These are phyloP conservation scores for Drosophila emarginata DNA, from an alignment of 2,888 invertebrate genomes.

Conservation along the genomic window DNA sequence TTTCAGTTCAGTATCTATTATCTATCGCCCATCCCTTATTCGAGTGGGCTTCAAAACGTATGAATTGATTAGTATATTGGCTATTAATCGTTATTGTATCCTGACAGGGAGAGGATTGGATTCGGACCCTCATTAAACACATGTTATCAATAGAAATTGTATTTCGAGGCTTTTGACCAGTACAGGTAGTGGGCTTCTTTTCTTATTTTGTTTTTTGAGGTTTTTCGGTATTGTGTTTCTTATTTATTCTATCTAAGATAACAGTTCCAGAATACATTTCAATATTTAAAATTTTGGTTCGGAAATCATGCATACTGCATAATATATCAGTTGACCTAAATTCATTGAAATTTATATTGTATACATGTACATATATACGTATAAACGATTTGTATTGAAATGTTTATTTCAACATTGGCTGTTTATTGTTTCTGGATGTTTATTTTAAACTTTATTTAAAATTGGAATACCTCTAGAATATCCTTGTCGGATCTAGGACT, in stretches of 20 bases:
- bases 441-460: no score
- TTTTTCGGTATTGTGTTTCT: neutral
- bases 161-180: conserved; percentile 38
- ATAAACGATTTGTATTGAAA: no score
- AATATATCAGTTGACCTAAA: no score
- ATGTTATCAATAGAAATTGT: conserved; percentile 67
- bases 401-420: no score
- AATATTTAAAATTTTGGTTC: no score
- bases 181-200: conserved; percentile 30
- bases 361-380: no score
- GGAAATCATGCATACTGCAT: no score
- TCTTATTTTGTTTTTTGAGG: neutral
- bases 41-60: conserved; percentile 47
- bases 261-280: no score
- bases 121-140: conserved; percentile 80
- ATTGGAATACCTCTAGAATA: no score
- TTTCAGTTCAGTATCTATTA: conserved; percentile 56
- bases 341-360: no score
- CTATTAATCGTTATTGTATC: conserved; percentile 49
- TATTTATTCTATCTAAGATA: neutral
- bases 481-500: no score
- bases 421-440: no score
- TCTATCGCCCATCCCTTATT: conserved; percentile 42
- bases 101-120: conserved; percentile 50
- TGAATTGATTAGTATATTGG: conserved; percentile 64